These are phyloP conservation scores for Melanotaenia boesemani DNA, from an alignment of 2,797 vertebrate genomes.

Conservation along the genomic window DNA sequence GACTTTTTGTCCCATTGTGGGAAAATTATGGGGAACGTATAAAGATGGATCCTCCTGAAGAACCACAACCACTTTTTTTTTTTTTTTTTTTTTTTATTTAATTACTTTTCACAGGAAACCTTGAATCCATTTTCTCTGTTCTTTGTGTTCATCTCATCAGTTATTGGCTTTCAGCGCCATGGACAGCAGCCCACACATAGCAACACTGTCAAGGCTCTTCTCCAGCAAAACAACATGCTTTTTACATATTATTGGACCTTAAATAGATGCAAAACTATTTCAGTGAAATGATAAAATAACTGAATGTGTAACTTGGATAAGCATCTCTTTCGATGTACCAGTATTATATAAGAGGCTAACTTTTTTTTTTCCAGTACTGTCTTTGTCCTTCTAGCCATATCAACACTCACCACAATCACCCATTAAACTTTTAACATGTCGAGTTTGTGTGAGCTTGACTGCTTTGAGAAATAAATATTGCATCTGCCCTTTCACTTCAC, in stretches of 20 bases:
- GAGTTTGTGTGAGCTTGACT: neutral
- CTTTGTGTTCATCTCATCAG: constrained; percentile 26
- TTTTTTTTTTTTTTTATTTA: neutral
- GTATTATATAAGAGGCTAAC: neutral
- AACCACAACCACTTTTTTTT: constrained; percentile 28
- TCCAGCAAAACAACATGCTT: constrained; percentile 33
- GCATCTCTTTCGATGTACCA: neutral
- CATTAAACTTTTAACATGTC: neutral
- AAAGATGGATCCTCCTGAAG: constrained; percentile 17
- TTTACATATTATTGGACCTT: constrained; percentile 10
- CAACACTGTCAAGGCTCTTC: constrained; percentile 2
- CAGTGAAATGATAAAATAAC: constrained; percentile 3
- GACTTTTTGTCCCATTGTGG: neutral
- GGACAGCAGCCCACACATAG: constrained; percentile 51
- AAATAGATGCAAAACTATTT: constrained; percentile 15
- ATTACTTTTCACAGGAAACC: neutral
- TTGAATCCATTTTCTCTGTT: constrained; percentile 23
- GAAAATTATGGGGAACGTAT: neutral
- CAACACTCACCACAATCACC: neutral
- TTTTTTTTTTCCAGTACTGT: neutral
- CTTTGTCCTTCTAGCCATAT: neutral
- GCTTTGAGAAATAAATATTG: neutral
- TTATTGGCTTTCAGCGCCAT: constrained; percentile 50
- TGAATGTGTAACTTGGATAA: neutral
- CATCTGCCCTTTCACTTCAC: neutral